Evolutionary conservation across 1,140 invertebrate species (phyloP).

Genomic region (Uloborus diversus): DNA sequence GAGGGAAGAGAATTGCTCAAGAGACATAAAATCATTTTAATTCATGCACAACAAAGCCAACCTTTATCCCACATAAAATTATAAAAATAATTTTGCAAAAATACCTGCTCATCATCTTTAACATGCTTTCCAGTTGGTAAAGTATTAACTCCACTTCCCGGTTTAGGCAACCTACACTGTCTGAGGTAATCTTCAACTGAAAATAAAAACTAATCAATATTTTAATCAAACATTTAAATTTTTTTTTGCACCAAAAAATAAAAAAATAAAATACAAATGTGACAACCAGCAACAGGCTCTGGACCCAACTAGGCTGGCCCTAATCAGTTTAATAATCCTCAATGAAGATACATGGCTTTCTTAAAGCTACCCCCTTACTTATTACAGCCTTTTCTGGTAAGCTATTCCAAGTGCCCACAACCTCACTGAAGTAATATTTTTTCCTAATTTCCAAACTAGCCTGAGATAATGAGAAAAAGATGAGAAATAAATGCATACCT

Average conservation of each 20-base stretch:
- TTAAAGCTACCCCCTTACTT: too few species aligned
- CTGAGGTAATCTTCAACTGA: conserved; percentile 81
- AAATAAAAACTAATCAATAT: conserved; percentile 1
- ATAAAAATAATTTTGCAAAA: not conserved
- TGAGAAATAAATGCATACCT: conserved; percentile 14
- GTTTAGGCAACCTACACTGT: conserved; percentile 72
- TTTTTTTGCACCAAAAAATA: conserved; percentile 11
- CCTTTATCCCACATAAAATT: not conserved
- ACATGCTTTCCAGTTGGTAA: conserved; percentile 80
- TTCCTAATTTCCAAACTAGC: too few species aligned
- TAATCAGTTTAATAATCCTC: too few species aligned
- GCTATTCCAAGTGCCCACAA: too few species aligned
- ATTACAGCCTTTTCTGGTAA: too few species aligned
- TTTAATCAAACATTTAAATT: not conserved
- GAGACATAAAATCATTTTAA: not conserved
- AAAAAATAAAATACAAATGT: not conserved
- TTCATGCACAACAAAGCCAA: not conserved
- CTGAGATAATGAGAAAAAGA: not conserved
- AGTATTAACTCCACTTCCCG: conserved; percentile 70
- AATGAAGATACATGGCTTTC: too few species aligned
- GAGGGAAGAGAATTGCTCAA: too few species aligned
- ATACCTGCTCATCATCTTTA: conserved; percentile 85
- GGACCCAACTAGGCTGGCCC: too few species aligned
- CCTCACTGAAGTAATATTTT: too few species aligned
- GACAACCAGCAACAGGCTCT: too few species aligned